These are phyloP conservation scores for Lanius collurio DNA, from an alignment of 2,113 vertebrate genomes.

Conservation along the genomic window DNA sequence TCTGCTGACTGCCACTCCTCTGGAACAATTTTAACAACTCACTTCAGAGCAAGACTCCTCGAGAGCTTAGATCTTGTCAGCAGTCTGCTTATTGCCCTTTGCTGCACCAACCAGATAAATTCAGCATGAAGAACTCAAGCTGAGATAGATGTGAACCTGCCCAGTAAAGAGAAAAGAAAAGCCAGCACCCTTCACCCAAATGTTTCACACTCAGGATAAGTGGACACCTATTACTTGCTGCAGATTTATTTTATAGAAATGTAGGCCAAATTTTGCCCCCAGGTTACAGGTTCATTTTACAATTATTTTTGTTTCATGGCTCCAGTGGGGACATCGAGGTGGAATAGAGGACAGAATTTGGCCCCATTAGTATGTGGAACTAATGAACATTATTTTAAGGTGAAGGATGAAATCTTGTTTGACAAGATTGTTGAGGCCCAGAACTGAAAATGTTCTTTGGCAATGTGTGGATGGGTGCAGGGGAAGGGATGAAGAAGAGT, in stretches of 20 bases:
- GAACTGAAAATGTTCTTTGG: not conserved
- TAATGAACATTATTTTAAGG: slow-evolving; percentile 26
- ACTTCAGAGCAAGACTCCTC: not conserved
- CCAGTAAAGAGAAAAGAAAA: not conserved
- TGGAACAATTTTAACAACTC: slow-evolving; percentile 6
- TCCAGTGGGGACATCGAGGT: not conserved
- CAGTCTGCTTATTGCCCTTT: not conserved
- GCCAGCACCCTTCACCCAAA: not conserved
- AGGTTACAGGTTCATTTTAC: not conserved
- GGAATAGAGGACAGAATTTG: not conserved
- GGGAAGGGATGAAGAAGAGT: not conserved
- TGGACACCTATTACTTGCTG: not conserved
- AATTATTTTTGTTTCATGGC: not conserved
- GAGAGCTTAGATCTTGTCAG: not conserved
- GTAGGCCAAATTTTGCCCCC: slow-evolving; percentile 1
- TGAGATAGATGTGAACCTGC: not conserved
- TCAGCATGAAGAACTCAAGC: not conserved
- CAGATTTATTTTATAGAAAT: slow-evolving; percentile 25
- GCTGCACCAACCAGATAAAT: not conserved
- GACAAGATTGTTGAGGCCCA: not conserved
- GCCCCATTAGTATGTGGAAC: not conserved
- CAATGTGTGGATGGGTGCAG: not conserved
- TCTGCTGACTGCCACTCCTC: not conserved
- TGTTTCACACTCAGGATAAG: not conserved
- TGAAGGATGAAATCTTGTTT: not conserved